These are phyloP conservation scores for Erebia epiphron DNA, from an alignment of 2,888 invertebrate species.

Conservation along the genomic window DNA sequence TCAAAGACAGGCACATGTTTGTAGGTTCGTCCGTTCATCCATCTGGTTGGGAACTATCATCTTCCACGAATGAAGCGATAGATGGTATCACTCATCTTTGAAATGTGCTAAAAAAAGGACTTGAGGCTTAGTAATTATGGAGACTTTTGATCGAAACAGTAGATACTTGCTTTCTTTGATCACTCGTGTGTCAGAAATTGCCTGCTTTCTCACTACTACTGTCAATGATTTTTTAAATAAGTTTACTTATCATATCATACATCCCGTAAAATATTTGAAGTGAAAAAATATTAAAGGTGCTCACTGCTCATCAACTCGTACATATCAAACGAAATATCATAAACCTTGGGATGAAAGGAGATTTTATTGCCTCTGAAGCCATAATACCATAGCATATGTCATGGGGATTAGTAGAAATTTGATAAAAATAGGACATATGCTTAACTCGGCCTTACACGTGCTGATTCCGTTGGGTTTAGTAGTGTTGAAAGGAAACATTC, in stretches of 20 bases:
- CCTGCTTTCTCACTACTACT: background rate
- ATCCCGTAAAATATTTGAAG: constrained; percentile 12
- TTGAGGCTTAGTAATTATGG: too few species aligned
- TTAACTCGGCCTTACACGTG: background rate
- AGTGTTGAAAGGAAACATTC: too few species aligned
- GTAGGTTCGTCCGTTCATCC: too few species aligned
- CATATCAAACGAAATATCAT: constrained; percentile 33
- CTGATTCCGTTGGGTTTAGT: background rate
- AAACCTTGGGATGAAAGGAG: constrained; percentile 37
- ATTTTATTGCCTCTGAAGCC: constrained; percentile 38
- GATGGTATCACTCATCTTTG: too few species aligned
- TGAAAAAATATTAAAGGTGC: constrained; percentile 24
- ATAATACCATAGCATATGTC: constrained; percentile 39
- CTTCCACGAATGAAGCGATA: too few species aligned
- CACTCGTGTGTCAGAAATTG: background rate
- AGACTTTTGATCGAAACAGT: too few species aligned
- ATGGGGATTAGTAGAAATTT: constrained; percentile 40
- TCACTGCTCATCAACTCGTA: constrained; percentile 17
- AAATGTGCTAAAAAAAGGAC: too few species aligned
- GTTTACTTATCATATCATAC: background rate
- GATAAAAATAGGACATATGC: constrained; percentile 40
- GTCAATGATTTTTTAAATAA: background rate
- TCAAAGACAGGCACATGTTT: too few species aligned
- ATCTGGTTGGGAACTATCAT: too few species aligned
- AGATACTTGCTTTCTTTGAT: too few species aligned